phyloP scores from a whole-genome alignment of 1,140 invertebrate species.

The Melanaphis sacchari region DNA sequence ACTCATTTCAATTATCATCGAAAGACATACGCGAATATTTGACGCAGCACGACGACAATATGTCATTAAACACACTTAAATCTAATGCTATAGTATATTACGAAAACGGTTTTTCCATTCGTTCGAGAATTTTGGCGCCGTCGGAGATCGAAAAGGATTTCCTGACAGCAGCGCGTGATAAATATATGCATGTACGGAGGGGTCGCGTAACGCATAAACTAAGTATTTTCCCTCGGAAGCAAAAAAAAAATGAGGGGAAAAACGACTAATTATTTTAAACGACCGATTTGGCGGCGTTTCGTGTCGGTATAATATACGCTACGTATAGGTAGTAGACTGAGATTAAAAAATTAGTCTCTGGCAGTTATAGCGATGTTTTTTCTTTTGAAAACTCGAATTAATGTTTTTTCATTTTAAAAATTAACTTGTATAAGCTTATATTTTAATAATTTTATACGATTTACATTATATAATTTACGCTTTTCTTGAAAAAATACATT shows the following conservation, averaged over 20 bases:
- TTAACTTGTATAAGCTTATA: neutral
- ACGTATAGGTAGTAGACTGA: neutral
- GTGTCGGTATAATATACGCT: neutral
- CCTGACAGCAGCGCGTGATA: neutral
- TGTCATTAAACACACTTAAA: neutral
- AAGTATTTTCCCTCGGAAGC: neutral
- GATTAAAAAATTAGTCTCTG: neutral
- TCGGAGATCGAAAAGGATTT: neutral
- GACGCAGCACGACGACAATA: neutral
- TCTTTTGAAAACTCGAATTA: neutral
- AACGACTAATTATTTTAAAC: slow-evolving; percentile 44
- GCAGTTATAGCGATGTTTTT: neutral
- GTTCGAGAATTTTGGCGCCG: neutral
- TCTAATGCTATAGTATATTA: neutral
- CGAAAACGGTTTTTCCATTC: neutral
- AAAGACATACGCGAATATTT: neutral
- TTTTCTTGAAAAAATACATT: neutral
- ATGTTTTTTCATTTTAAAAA: neutral
- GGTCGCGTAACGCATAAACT: neutral
- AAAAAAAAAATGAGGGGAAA: neutral
- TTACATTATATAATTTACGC: neutral
- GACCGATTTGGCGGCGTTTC: neutral
- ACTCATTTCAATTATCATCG: neutral
- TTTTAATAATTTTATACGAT: neutral
- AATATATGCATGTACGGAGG: neutral